Percentiles rank a stretch among this genome's conserved stretches.
phyloP scores from a whole-genome alignment of 2,888 invertebrate species.

The Eupeodes luniger region DNA sequence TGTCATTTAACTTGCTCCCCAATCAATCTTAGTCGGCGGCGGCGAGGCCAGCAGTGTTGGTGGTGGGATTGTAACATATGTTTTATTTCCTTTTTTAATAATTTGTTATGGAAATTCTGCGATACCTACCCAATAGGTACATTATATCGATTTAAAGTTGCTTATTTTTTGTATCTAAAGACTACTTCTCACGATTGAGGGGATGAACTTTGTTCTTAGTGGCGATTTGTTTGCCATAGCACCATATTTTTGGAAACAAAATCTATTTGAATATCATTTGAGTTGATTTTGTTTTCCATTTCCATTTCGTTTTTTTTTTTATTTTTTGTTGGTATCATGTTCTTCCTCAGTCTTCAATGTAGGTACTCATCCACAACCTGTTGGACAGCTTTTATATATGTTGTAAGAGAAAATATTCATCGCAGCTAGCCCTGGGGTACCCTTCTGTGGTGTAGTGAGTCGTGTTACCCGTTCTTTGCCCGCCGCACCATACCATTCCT shows the following conservation, averaged over 20 bases:
- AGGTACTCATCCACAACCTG: slow-evolving; percentile 62
- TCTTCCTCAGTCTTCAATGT: slow-evolving; percentile 33
- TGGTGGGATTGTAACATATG: background rate
- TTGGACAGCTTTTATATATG: slow-evolving; percentile 66
- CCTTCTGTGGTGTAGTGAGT: background rate
- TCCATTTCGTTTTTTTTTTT: slow-evolving; percentile 16
- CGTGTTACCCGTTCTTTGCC: background rate
- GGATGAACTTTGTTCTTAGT: slow-evolving; percentile 42
- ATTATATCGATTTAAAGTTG: slow-evolving; percentile 47
- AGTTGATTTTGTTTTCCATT: background rate
- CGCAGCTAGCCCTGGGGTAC: background rate
- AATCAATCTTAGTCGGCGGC: slow-evolving; percentile 11
- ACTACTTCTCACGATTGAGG: background rate
- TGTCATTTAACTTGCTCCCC: slow-evolving; percentile 57
- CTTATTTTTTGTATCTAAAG: slow-evolving; percentile 17
- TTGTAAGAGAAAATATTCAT: slow-evolving; percentile 44
- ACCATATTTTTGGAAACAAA: background rate
- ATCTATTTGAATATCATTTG: slow-evolving; percentile 36
- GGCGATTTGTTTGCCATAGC: background rate
- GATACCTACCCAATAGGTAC: background rate
- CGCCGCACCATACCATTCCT: background rate
- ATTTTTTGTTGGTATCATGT: background rate
- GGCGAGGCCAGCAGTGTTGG: too few relatives aligned
- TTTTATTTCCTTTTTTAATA: slow-evolving; percentile 22
- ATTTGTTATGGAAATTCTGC: slow-evolving; percentile 43